Conservation (phyloP, 2,888 invertebrate genomes). For the Scotopteryx bipunctaria region DNA sequence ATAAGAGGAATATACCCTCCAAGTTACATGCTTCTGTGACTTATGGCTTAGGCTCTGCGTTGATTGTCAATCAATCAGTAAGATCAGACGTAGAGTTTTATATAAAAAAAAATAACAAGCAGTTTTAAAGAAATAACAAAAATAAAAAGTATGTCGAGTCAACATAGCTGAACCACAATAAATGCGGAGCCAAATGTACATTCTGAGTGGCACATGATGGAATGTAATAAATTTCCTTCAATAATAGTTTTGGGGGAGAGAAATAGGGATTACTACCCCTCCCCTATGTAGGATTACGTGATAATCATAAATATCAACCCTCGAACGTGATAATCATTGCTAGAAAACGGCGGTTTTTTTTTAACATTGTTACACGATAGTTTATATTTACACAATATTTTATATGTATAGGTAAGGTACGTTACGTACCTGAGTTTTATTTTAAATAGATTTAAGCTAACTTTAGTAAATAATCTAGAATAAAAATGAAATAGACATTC, state of each 20-base stretch:
- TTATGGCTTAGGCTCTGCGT: no score
- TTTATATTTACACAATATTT: no score
- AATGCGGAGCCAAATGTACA: not conserved
- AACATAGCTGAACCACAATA: not conserved
- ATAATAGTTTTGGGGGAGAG: constrained; percentile 4
- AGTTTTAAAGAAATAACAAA: not conserved
- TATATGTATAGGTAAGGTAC: no score
- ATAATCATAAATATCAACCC: constrained; percentile 13
- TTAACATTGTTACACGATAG: not conserved
- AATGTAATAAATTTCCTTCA: constrained; percentile 9
- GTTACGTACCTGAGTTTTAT: no score
- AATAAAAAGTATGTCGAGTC: not conserved
- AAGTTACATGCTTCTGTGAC: no score
- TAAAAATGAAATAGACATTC: no score
- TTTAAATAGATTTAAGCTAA: no score
- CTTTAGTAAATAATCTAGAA: no score
- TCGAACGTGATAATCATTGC: not conserved
- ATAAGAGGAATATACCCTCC: no score
- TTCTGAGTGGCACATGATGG: constrained; percentile 1
- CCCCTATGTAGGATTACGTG: constrained; percentile 4
- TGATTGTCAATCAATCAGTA: no score
- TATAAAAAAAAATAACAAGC: no score
- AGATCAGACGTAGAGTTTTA: no score
- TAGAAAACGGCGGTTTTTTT: not conserved
- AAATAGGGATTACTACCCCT: constrained; percentile 3